phyloP scores from a whole-genome alignment of 2,888 invertebrate genomes.

The Lacanobia wlatinum region DNA sequence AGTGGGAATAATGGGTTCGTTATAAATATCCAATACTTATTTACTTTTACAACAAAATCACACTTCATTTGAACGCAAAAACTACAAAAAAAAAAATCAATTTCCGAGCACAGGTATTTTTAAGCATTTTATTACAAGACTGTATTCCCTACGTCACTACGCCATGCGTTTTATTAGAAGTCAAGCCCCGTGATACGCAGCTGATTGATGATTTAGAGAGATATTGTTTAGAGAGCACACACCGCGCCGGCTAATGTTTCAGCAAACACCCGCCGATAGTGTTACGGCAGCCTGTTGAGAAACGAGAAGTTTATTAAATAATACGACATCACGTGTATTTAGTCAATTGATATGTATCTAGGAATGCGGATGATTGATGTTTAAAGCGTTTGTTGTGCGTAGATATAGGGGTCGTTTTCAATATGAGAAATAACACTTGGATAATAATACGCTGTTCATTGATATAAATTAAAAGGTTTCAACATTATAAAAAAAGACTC shows the following conservation, averaged over 20 bases:
- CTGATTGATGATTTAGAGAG: slow-evolving; percentile 80
- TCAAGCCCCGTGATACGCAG: slow-evolving; percentile 50
- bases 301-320: slow-evolving; percentile 23
- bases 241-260: slow-evolving; percentile 69
- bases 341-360: slow-evolving; percentile 22
- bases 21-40: too few relatives aligned
- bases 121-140: not conserved
- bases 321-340: not conserved
- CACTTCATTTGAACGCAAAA: too few relatives aligned
- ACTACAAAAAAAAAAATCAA: too few relatives aligned
- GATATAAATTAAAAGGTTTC: too few relatives aligned
- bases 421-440: slow-evolving; percentile 5
- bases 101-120: not conserved
- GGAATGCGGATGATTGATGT: slow-evolving; percentile 12
- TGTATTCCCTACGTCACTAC: not conserved
- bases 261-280: slow-evolving; percentile 60
- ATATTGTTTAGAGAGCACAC: slow-evolving; percentile 64
- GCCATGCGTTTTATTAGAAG: slow-evolving; percentile 47
- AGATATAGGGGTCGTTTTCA: not conserved
- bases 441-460: too few relatives aligned
- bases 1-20: too few relatives aligned
- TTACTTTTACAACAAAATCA: too few relatives aligned
- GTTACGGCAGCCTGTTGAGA: slow-evolving; percentile 14
- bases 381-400: not conserved
- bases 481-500: too few relatives aligned